Conservation (phyloP, 2,888 invertebrate species). For the Ypsolopha sequella region DNA sequence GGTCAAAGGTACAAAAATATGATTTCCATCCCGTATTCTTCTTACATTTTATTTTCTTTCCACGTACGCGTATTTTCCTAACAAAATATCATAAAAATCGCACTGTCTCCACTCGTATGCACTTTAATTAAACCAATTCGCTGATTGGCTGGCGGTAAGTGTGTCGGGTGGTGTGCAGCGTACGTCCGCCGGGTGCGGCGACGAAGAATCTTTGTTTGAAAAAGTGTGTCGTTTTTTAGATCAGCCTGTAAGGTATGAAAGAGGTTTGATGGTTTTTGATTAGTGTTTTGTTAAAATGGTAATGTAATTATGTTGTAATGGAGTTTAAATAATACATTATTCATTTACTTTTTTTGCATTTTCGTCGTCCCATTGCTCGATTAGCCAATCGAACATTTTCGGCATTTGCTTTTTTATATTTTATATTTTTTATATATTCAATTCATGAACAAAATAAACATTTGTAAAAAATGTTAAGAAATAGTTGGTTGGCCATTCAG, state of each 20-base stretch:
- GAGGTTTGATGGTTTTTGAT: background rate
- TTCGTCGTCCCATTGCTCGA: too few species aligned
- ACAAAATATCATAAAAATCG: background rate
- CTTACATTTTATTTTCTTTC: too few species aligned
- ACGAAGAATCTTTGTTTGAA: background rate
- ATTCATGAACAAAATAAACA: too few species aligned
- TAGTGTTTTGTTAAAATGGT: background rate
- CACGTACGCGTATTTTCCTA: too few species aligned
- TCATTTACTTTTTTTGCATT: background rate
- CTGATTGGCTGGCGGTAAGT: slow-evolving; percentile 21
- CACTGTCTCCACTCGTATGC: slow-evolving; percentile 14
- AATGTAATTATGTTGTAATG: background rate
- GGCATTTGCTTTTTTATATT: too few species aligned
- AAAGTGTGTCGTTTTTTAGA: background rate
- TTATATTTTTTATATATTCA: too few species aligned
- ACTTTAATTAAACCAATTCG: slow-evolving; percentile 31
- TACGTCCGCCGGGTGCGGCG: slow-evolving; percentile 11
- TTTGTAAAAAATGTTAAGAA: too few species aligned
- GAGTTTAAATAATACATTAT: background rate
- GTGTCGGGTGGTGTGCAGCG: slow-evolving; percentile 13
- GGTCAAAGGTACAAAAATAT: too few species aligned
- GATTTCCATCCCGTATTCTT: too few species aligned
- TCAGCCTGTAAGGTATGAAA: background rate
- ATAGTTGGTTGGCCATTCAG: too few species aligned
- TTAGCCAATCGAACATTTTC: too few species aligned